phyloP scores from a whole-genome alignment of 37 sponge, comb jelly and placozoan species.

The Halichondria panicea region DNA sequence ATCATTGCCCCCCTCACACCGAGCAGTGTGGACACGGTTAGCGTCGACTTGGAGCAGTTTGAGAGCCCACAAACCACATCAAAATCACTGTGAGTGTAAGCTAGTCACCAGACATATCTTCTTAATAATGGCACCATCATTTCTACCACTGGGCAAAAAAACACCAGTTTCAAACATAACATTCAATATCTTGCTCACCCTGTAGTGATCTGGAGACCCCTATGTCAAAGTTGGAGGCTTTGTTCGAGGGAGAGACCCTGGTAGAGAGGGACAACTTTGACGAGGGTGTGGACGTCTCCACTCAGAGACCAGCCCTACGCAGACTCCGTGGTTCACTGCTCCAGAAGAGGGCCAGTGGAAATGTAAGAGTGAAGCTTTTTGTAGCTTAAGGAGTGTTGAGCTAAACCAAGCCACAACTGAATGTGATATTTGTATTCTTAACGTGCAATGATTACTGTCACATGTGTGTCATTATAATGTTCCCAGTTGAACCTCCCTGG shows the following conservation, averaged over 20 bases:
- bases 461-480: neutral
- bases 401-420: neutral
- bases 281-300: slow-evolving; percentile 38
- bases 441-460: neutral
- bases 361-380: neutral
- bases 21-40: neutral
- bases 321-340: slow-evolving; percentile 9
- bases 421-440: neutral
- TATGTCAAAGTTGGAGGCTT: slow-evolving; percentile 59
- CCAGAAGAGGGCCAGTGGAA: neutral
- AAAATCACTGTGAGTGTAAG: slow-evolving; percentile 4
- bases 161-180: neutral
- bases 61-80: slow-evolving; percentile 25
- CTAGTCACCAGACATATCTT: too few relatives aligned
- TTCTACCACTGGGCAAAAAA: neutral
- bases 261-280: slow-evolving; percentile 29
- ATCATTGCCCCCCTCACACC: slow-evolving; percentile 1
- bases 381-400: neutral
- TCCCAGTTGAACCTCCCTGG: slow-evolving; percentile 25
- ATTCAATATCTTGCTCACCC: neutral
- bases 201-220: slow-evolving; percentile 13
- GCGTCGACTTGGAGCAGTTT: slow-evolving; percentile 35
- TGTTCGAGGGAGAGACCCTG: slow-evolving; percentile 74
- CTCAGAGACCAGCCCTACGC: slow-evolving; percentile 10
- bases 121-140: neutral